Base-by-base conservation (phyloP, 2,113 vertebrate genomes). In the Seriola quinqueradiata region DNA sequence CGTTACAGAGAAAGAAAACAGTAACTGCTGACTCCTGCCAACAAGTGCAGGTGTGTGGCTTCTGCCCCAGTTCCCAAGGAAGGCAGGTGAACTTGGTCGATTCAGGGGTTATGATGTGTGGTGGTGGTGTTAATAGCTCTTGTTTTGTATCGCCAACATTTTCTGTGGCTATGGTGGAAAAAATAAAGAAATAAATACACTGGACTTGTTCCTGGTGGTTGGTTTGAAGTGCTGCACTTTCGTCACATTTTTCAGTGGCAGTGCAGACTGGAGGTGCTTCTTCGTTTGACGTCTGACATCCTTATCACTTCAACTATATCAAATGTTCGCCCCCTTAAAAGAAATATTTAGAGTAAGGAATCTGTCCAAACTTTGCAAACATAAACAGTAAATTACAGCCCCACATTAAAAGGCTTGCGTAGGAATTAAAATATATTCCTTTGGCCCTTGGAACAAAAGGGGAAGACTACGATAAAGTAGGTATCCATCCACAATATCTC, bases 11-110 rank as follows among this genome's bases (percentile, higher is more conserved):
- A 59, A 79, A 67, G 16, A 66, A 70, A 65, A 65, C 12, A 25
- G 17, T 13, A 72, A 28, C 3, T 1, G 61, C 44, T n/a, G 65
- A 65, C 32, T 74, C 66, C 68, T 55, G 79, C 77, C 83, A 87
- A 69, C 32, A 66, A 75, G 57, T 5, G 55, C 85, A 83, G 84
- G 72, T 89, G 81, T 81, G 32, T 19, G 13, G 54, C 40, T 68
- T 65, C 63, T 79, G 75, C 64, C 21, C 67, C 74, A 64, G 65
- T 82, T 84, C 42, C 68, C 58, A 70, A 67, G 50, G 74, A 75
- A 70, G 4, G 12, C 52, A 48, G 46, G 54, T 73, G 70, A 81
- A 65, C 4, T 38, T 58, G 58, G 25, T 25, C 40, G 34, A 67
- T 61, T 84, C 21, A 40, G 11, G 28, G 64, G 75, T 38, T 40